Evolutionary conservation across 2,888 invertebrate genomes (phyloP), one percentile per base, ranked within the genome.

Genomic region (Hirtodrosophila confusa): DNA sequence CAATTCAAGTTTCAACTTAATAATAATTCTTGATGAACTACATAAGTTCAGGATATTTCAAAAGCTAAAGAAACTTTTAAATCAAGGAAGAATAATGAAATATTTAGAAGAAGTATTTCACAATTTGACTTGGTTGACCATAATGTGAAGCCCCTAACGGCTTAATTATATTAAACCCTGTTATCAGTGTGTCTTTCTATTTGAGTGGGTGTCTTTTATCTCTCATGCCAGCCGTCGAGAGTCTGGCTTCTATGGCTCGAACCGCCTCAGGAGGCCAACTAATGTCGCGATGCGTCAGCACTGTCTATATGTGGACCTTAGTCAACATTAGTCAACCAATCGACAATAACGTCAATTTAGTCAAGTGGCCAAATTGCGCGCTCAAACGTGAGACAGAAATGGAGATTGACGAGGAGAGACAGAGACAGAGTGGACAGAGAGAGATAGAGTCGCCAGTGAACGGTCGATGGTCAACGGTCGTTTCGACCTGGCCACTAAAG

Each of bases 281-380:
- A 65, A 62, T 45, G 54, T 50, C 61, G 51, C 39, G 44, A 78
- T 80, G 82, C 82, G 82, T 78, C 82, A 78, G 78, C 78, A 44
- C 23, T 49, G 62, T 64, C 72, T 72, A 63, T 77, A 70, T 12
- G 57, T 65, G 70, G 64, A 78, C 80, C 80, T 78, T 71, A 80
- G 82, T 80, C 82, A 79, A 79, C 80, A 75, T 80, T 75, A 72
- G 78, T 63, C 72, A 58, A 66, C 48, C 31, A 49, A 31, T 33
- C 51, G 54, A 54, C 45, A 39, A 44, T 51, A 56, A 24, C 51
- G 67, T 37, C 58, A 51, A 54, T 51, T 68, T 40, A 55, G 55
- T 56, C 58, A 69, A 64, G 54, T 64, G 70, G 37, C 12, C 63
- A 54, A 63, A 61, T 24, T 29, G 36, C 36, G n/a, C 8, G 12